Base-by-base conservation (phyloP, 2,113 vertebrate species). In the Lepus europaeus region DNA sequence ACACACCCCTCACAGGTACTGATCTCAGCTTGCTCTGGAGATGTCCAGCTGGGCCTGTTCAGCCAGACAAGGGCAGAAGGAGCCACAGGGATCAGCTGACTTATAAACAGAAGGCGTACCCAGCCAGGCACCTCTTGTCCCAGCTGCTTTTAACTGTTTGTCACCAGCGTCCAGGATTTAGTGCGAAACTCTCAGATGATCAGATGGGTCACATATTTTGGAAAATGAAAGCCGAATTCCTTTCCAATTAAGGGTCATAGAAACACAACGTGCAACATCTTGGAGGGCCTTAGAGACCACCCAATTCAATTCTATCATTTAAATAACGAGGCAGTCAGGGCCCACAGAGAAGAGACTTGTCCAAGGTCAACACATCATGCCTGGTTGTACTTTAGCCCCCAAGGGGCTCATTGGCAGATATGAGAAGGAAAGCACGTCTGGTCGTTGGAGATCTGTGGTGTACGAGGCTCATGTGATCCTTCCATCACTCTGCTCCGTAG, bases 361-460 rank as follows among this genome's bases (percentile, higher is more conserved):
- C 59, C 73, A 96, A 89, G 33, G 78, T 78, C 74, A 90, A 69
- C 68, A 90, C 53, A 74, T 61, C 36, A 27, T 53, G 22, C 80
- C 45, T 94, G 64, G 61, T 74, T 94, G 12, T 91, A 93, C 79
- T 74, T 95, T 74, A 87, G 87, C n/a, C 59, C 53, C 53, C 29
- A 73, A 94, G 83, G 49, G 11, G 22, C 86, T 96, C 63, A 14
- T 13, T 39, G 27, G 82, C 89, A 79, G 33, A 79, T 27, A 59
- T 6, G 74, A 94, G 79, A 91, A 83, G 17, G 39, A 29, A 76
- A 77, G 61, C 23, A 80, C 84, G 87, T 84, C 91, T 96, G 82
- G 45, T 73, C 56, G 92, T 92, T 63, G 83, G 74, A 81, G 51
- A 91, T 69, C 12, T 49, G n/a, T 93, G 36, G 14, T 94, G 25